Percentiles rank a stretch among this genome's conserved stretches.
Conservation (phyloP, 1,140 invertebrate species). For the Holcopasites calliopsidis region DNA sequence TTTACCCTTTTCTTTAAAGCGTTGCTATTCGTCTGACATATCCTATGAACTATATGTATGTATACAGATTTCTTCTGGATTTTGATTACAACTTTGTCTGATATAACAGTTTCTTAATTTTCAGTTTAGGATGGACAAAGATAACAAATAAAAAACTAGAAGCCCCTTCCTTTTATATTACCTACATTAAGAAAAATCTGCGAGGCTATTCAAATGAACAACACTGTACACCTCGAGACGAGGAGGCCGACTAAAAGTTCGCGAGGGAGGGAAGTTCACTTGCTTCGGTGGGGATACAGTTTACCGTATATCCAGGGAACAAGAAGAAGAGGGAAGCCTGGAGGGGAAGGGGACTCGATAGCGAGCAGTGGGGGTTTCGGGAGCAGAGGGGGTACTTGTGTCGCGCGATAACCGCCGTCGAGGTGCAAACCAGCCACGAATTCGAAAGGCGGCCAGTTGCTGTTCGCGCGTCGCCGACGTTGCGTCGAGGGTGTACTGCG, state of each 20-base stretch:
- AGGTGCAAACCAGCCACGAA: slow-evolving; percentile 77
- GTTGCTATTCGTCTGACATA: too few relatives aligned
- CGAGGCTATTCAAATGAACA: too few relatives aligned
- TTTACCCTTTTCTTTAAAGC: too few relatives aligned
- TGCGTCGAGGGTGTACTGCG: slow-evolving; percentile 46
- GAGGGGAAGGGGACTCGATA: not conserved
- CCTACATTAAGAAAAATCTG: too few relatives aligned
- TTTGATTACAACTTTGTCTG: too few relatives aligned
- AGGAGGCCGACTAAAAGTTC: slow-evolving; percentile 46
- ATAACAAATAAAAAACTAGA: too few relatives aligned
- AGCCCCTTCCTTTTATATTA: too few relatives aligned
- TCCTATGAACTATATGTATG: too few relatives aligned
- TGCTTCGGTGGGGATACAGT: slow-evolving; percentile 44
- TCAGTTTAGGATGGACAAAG: too few relatives aligned
- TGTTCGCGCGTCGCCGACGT: slow-evolving; percentile 72
- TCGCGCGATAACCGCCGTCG: slow-evolving; percentile 71
- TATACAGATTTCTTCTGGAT: too few relatives aligned
- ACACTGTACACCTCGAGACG: slow-evolving; percentile 32
- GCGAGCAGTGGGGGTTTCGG: slow-evolving; percentile 14
- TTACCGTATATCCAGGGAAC: slow-evolving; percentile 32
- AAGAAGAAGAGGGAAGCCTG: not conserved
- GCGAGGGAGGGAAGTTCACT: slow-evolving; percentile 51
- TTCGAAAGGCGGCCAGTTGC: slow-evolving; percentile 77
- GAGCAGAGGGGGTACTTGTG: slow-evolving; percentile 56
- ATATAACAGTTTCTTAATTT: too few relatives aligned